phyloP scores from a whole-genome alignment of 1,140 invertebrate species.

The Lordiphosa stackelbergi region DNA sequence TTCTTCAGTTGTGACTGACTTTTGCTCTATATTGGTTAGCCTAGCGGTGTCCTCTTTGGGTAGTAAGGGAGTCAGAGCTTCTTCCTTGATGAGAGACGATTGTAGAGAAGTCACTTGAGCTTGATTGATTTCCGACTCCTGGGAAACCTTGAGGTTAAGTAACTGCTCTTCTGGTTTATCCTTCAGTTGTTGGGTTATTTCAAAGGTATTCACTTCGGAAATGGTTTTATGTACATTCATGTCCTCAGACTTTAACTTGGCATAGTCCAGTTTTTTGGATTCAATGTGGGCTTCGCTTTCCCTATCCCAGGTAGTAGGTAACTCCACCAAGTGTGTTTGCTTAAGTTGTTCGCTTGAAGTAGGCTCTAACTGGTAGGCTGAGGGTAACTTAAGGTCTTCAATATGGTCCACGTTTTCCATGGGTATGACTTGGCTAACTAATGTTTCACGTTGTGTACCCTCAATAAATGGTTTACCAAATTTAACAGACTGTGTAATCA shows the following conservation, averaged over 20 bases:
- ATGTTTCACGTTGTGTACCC: constrained; percentile 43
- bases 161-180: neutral
- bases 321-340: constrained; percentile 20
- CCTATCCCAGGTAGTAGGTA: constrained; percentile 25
- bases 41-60: constrained; percentile 17
- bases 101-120: constrained; percentile 43
- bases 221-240: constrained; percentile 39
- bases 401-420: constrained; percentile 42
- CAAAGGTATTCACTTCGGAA: constrained; percentile 38
- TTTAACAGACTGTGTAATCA: neutral
- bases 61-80: constrained; percentile 16
- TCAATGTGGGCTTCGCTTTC: constrained; percentile 10
- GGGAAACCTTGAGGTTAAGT: constrained; percentile 4
- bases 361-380: neutral
- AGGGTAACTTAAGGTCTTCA: neutral
- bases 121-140: constrained; percentile 12
- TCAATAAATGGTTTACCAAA: constrained; percentile 60
- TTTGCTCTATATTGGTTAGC: constrained; percentile 21
- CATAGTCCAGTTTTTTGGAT: constrained; percentile 7
- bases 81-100: constrained; percentile 48
- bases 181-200: constrained; percentile 32
- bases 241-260: constrained; percentile 19
- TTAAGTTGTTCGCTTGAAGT: constrained; percentile 3
- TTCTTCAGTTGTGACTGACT: constrained; percentile 44
- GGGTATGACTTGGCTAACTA: constrained; percentile 38